phyloP scores from a whole-genome alignment of 1,140 invertebrate genomes.

The Ceratoteleas bidentatus region DNA sequence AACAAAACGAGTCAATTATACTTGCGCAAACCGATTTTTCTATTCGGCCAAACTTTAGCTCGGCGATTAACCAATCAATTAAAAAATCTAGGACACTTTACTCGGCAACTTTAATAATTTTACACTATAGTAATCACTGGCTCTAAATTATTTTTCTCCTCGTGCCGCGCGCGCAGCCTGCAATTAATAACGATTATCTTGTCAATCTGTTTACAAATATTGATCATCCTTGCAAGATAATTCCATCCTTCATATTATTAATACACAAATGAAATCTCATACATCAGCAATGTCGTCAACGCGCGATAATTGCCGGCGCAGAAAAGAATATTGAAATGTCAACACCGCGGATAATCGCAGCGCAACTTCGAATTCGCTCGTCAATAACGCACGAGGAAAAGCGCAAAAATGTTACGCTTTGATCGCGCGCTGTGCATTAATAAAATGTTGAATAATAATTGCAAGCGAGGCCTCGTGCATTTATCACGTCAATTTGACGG shows the following conservation, averaged over 20 bases:
- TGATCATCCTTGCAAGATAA: slow-evolving; percentile 55
- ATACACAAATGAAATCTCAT: slow-evolving; percentile 56
- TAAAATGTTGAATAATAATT: slow-evolving; percentile 62
- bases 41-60: no score
- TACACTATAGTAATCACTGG: slow-evolving; percentile 4
- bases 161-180: background rate
- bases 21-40: no score
- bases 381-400: slow-evolving; percentile 35
- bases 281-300: slow-evolving; percentile 48
- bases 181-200: slow-evolving; percentile 48
- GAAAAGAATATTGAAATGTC: slow-evolving; percentile 61
- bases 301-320: slow-evolving; percentile 27
- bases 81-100: no score
- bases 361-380: slow-evolving; percentile 22
- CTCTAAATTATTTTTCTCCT: slow-evolving; percentile 26
- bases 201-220: slow-evolving; percentile 56
- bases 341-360: slow-evolving; percentile 35
- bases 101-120: slow-evolving; percentile 1
- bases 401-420: slow-evolving; percentile 39
- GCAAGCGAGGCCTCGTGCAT: slow-evolving; percentile 48
- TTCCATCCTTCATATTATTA: slow-evolving; percentile 54
- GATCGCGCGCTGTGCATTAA: slow-evolving; percentile 50
- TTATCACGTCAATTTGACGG: slow-evolving; percentile 67
- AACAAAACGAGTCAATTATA: no score
- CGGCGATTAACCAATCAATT: no score